These are phyloP conservation scores for Choloepus didactylus DNA, from an alignment of 2,797 vertebrate species.

Conservation along the genomic window DNA sequence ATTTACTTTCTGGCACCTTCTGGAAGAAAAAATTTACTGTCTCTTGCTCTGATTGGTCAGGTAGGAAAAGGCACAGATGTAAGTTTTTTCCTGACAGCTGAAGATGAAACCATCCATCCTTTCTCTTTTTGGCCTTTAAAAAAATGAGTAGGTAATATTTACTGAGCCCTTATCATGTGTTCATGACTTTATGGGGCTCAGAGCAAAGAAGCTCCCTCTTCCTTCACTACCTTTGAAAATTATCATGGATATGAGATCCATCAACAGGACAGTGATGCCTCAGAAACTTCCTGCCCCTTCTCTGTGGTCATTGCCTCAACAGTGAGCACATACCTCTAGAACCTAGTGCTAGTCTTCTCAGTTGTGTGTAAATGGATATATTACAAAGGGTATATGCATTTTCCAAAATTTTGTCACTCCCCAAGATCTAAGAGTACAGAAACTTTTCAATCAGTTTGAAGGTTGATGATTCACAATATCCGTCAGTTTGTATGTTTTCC, in stretches of 20 bases:
- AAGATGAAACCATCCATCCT: not conserved
- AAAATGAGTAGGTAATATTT: not conserved
- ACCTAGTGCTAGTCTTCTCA: not conserved
- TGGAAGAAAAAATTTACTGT: not conserved
- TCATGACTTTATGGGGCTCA: not conserved
- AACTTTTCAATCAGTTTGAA: not conserved
- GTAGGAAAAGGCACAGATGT: not conserved
- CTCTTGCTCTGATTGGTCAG: not conserved
- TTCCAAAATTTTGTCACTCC: conserved; percentile 39
- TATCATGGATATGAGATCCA: not conserved
- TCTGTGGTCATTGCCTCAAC: not conserved
- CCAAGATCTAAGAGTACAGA: conserved; percentile 12
- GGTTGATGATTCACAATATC: not conserved
- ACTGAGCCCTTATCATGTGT: not conserved
- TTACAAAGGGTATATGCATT: not conserved
- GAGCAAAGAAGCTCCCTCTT: not conserved
- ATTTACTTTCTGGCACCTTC: not conserved
- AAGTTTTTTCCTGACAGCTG: not conserved
- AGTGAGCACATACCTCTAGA: not conserved
- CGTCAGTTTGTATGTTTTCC: not conserved
- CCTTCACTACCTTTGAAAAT: not conserved
- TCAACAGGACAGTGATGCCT: not conserved
- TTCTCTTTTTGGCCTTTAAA: conserved; percentile 6
- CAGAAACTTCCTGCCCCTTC: not conserved
- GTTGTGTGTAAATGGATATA: not conserved